These are phyloP conservation scores for Serilophus lunatus DNA, from an alignment of 2,113 vertebrate species.

Conservation along the genomic window DNA sequence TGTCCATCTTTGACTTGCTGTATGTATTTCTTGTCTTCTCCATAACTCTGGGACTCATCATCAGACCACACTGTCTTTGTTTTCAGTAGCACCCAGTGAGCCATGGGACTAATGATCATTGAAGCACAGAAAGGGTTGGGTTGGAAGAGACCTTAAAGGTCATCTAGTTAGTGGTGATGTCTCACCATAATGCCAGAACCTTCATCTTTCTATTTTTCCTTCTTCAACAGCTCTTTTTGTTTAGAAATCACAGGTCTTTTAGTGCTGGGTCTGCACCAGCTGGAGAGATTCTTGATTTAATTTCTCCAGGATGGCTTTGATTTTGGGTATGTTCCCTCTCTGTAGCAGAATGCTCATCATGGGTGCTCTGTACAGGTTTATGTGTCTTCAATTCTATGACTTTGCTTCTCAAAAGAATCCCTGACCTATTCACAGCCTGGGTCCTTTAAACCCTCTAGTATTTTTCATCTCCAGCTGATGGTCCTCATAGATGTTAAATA, in stretches of 20 bases:
- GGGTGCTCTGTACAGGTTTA: neutral
- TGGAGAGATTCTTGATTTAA: neutral
- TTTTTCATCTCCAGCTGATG: neutral
- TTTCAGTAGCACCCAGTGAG: neutral
- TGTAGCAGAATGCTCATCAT: neutral
- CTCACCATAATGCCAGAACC: neutral
- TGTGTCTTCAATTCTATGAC: neutral
- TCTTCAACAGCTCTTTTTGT: neutral
- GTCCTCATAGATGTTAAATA: neutral
- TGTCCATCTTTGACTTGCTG: neutral
- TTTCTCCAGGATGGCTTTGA: neutral
- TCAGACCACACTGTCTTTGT: neutral
- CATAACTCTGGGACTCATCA: neutral
- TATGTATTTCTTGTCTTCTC: neutral
- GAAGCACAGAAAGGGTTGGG: neutral
- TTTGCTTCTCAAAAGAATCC: neutral
- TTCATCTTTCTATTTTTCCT: neutral
- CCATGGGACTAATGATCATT: neutral
- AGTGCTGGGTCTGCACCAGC: neutral
- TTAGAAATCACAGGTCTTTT: neutral
- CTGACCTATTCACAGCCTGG: neutral
- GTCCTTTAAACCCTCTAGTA: neutral
- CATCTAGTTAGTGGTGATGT: neutral
- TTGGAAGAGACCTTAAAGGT: neutral
- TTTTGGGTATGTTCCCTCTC: neutral